Conservation (phyloP, 1,140 invertebrate genomes). For the Bombus confusus region DNA sequence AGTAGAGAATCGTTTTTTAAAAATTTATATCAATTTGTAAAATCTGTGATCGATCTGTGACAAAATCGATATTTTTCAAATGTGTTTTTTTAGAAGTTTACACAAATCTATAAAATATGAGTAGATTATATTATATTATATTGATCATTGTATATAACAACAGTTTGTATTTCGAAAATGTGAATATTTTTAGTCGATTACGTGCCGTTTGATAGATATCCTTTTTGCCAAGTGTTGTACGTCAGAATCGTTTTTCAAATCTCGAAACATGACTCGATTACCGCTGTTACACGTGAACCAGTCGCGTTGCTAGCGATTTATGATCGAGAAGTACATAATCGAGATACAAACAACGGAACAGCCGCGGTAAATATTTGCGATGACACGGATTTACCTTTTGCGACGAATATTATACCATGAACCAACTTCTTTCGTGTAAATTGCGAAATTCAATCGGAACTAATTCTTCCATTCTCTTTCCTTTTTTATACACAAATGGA, state of each 20-base stretch:
- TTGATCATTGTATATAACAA: neutral
- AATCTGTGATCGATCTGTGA: no score
- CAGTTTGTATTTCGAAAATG: neutral
- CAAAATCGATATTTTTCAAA: neutral
- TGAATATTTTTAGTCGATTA: neutral
- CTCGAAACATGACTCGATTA: neutral
- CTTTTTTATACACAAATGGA: neutral
- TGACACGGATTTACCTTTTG: constrained; percentile 36
- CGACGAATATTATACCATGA: neutral
- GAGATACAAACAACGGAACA: constrained; percentile 21
- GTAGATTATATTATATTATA: no score
- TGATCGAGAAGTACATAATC: constrained; percentile 10
- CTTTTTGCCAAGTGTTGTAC: no score
- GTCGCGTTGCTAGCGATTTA: constrained; percentile 11
- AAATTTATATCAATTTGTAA: no score
- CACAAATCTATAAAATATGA: neutral
- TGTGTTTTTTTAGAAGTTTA: no score
- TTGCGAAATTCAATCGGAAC: neutral
- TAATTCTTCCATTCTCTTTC: no score
- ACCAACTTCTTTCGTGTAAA: neutral
- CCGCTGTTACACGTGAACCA: constrained; percentile 18
- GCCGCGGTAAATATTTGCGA: constrained; percentile 33
- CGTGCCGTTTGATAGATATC: neutral
- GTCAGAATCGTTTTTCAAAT: neutral
- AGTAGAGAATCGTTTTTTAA: no score